Evolutionary conservation across 2,113 vertebrate genomes (phyloP).

Genomic region (Protomyctophum bolini): DNA sequence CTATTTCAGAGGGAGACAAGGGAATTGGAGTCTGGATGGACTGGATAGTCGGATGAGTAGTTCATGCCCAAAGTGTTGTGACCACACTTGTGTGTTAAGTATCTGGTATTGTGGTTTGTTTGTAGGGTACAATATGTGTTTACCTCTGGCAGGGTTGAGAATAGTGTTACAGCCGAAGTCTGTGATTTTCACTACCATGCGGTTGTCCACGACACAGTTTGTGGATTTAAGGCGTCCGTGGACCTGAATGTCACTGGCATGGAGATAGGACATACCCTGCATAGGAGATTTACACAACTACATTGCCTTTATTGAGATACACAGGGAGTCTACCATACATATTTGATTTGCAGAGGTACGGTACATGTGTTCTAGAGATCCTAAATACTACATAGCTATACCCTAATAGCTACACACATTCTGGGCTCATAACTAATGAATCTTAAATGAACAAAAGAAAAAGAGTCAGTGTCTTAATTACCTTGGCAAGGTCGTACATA

Average conservation of each 20-base stretch:
- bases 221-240: conserved; percentile 96
- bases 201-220: conserved; percentile 95
- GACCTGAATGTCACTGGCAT: conserved; percentile 91
- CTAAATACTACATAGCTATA: no score
- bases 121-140: background rate
- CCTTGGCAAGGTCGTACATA: conserved; percentile 98
- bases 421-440: background rate
- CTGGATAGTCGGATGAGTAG: no score
- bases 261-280: conserved; percentile 98
- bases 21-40: no score
- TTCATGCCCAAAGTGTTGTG: no score
- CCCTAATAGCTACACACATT: no score
- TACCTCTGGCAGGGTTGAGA: conserved; percentile 86
- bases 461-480: conserved; percentile 52
- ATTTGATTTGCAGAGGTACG: no score
- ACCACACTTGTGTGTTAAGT: no score
- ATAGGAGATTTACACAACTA: conserved; percentile 5
- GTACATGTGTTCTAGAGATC: no score
- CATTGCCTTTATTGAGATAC: no score
- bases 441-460: background rate
- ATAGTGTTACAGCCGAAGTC: conserved; percentile 94
- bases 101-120: no score
- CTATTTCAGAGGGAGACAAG: no score
- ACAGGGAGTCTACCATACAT: no score
- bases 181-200: conserved; percentile 98